Percentiles rank a stretch among this genome's conserved stretches.
These are phyloP conservation scores for Cantharis rustica DNA, from an alignment of 2,888 invertebrate species.

Conservation along the genomic window DNA sequence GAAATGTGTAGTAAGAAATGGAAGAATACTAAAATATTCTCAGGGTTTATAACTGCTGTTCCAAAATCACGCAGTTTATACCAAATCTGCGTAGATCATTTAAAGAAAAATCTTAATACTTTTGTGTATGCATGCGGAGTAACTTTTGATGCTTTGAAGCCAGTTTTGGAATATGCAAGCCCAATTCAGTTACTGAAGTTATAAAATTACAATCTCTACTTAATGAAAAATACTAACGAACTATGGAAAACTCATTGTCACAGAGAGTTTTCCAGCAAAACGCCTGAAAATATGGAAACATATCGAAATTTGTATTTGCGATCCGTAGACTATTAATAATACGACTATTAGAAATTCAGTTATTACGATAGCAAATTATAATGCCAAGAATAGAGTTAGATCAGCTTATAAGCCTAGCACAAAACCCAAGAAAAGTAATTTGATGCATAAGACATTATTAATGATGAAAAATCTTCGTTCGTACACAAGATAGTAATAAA, in stretches of 20 bases:
- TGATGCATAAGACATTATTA: slow-evolving; percentile 87
- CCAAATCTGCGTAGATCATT: slow-evolving; percentile 80
- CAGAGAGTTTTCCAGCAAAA: slow-evolving; percentile 74
- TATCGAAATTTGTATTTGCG: slow-evolving; percentile 92
- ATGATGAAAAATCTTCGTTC: slow-evolving; percentile 74
- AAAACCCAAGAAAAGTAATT: slow-evolving; percentile 80
- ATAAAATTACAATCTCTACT: slow-evolving; percentile 89
- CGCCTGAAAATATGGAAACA: slow-evolving; percentile 82
- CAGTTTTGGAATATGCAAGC: slow-evolving; percentile 84
- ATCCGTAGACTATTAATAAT: slow-evolving; percentile 68
- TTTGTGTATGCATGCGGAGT: slow-evolving; percentile 92
- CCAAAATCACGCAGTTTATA: slow-evolving; percentile 74
- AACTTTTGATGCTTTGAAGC: slow-evolving; percentile 86
- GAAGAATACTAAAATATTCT: slow-evolving; percentile 79
- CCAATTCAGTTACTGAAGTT: slow-evolving; percentile 81
- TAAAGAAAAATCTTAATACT: slow-evolving; percentile 92
- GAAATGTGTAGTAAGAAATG: not conserved
- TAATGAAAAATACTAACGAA: slow-evolving; percentile 88
- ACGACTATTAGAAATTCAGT: not conserved
- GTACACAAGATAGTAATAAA: too few species aligned
- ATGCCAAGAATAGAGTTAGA: slow-evolving; percentile 74
- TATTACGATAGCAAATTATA: too few species aligned
- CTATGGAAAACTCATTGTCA: slow-evolving; percentile 87
- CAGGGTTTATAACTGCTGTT: slow-evolving; percentile 72
- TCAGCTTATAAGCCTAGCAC: slow-evolving; percentile 73